phyloP scores from a whole-genome alignment of 2,113 vertebrate species.

The Tupaia tana region DNA sequence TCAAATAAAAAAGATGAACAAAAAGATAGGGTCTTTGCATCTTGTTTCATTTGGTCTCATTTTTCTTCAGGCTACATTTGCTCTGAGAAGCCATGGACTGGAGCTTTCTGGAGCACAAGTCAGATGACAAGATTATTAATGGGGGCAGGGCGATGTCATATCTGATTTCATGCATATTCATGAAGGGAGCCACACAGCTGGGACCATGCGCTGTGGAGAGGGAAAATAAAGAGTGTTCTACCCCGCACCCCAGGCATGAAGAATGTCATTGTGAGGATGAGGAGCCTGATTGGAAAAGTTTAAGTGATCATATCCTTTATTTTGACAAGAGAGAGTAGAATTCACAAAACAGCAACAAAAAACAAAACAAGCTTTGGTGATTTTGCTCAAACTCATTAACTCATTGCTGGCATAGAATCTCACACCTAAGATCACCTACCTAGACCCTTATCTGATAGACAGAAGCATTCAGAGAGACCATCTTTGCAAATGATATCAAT shows the following conservation, averaged over 20 bases:
- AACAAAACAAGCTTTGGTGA: conserved; percentile 32
- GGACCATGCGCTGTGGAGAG: conserved; percentile 88
- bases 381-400: conserved; percentile 34
- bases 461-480: neutral
- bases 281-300: conserved; percentile 81
- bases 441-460: neutral
- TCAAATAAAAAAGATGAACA: conserved; percentile 76
- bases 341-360: conserved; percentile 32
- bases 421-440: neutral
- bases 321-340: conserved; percentile 74
- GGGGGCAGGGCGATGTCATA: conserved; percentile 92
- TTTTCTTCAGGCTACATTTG: conserved; percentile 87
- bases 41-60: conserved; percentile 52
- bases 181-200: conserved; percentile 93
- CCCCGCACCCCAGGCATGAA: conserved; percentile 82
- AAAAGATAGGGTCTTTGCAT: conserved; percentile 82
- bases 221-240: conserved; percentile 83
- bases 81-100: conserved; percentile 87
- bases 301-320: conserved; percentile 81
- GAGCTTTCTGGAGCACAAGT: conserved; percentile 91
- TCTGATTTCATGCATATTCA: conserved; percentile 98
- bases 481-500: neutral
- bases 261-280: conserved; percentile 86
- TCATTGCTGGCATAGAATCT: neutral
- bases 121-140: conserved; percentile 99